phyloP scores from a whole-genome alignment of 2,113 vertebrate genomes.

The Daphoenositta chrysoptera region DNA sequence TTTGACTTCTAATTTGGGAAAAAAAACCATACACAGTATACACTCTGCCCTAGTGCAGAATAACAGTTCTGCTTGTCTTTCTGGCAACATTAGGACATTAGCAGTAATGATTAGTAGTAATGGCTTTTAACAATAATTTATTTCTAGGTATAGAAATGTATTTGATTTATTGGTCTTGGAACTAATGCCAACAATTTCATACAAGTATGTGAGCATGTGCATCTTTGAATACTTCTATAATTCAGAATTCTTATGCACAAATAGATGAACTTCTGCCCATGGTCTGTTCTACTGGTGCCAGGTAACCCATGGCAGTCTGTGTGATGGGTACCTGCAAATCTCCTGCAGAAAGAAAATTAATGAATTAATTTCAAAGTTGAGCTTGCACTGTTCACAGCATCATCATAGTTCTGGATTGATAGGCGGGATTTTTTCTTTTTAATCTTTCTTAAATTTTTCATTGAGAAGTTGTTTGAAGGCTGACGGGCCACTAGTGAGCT shows the following conservation, averaged over 20 bases:
- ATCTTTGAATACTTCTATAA: neutral
- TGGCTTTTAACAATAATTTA: slow-evolving; percentile 15
- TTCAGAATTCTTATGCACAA: neutral
- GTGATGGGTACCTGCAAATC: neutral
- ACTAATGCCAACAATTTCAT: neutral
- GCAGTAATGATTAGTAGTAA: neutral
- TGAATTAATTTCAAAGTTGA: neutral
- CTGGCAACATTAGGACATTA: neutral
- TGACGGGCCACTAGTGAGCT: neutral
- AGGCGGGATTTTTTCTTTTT: neutral
- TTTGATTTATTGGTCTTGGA: neutral
- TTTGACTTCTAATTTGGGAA: slow-evolving; percentile 35
- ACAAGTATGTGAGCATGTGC: neutral
- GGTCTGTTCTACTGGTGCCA: rapidly evolving
- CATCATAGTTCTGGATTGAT: neutral
- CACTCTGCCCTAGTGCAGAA: neutral
- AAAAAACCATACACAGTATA: neutral
- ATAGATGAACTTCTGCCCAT: neutral
- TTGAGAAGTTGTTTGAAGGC: neutral
- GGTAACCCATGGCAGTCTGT: neutral
- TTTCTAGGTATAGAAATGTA: neutral
- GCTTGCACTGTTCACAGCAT: neutral
- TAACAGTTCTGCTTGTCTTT: neutral
- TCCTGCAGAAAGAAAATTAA: neutral
- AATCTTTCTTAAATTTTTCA: neutral